Percentiles rank a stretch among this genome's conserved stretches.
These are phyloP conservation scores for Eurytoma californica DNA, from an alignment of 2,888 invertebrate genomes.

Conservation along the genomic window DNA sequence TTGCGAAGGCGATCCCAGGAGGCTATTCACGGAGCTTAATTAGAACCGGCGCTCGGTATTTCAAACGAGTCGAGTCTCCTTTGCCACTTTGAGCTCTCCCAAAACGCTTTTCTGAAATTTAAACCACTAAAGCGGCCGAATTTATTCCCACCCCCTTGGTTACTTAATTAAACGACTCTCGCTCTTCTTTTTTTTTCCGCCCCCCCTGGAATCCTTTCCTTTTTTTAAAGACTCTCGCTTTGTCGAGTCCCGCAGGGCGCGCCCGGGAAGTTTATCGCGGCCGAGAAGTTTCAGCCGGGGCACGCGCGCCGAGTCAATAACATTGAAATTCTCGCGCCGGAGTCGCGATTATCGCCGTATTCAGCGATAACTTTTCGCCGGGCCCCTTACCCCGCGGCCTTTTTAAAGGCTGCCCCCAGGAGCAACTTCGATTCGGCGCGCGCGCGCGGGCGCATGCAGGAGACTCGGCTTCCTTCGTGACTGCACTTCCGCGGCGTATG, in stretches of 20 bases:
- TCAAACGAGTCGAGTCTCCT: too few relatives aligned
- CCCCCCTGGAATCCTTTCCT: too few relatives aligned
- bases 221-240: background rate
- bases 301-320: conserved; percentile 40
- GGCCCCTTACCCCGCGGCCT: background rate
- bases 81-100: background rate
- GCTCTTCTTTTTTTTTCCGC: background rate
- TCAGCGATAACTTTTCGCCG: conserved; percentile 49
- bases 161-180: background rate
- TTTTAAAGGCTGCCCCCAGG: background rate
- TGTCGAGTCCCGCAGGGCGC: conserved; percentile 7
- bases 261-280: conserved; percentile 42
- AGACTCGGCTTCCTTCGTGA: background rate
- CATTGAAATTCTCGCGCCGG: conserved; percentile 52
- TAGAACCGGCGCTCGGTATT: too few relatives aligned
- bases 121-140: too few relatives aligned
- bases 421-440: conserved; percentile 5
- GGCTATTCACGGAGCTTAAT: too few relatives aligned
- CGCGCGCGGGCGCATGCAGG: background rate
- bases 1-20: too few relatives aligned
- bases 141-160: too few relatives aligned
- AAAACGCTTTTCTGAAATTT: background rate
- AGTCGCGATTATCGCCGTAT: conserved; percentile 50
- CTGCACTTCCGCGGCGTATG: background rate
- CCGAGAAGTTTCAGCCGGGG: conserved; percentile 28